A percentile compares a stretch with the other conserved stretches of the same genome.
phyloP scores from a whole-genome alignment of 2,113 vertebrate genomes.

The Cyanoramphus novaezelandiae region DNA sequence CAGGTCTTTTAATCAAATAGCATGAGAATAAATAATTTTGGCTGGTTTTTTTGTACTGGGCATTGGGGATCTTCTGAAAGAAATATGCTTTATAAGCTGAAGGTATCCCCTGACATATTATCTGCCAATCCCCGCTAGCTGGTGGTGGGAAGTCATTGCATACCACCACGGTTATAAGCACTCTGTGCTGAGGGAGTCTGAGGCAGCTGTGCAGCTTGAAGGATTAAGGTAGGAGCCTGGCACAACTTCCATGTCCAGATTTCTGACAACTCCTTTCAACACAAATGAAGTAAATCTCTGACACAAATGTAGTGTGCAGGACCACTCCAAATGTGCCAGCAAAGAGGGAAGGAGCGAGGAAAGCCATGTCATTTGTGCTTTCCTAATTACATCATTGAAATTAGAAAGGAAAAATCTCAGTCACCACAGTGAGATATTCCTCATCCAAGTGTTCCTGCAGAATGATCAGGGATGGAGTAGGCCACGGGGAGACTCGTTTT shows the following conservation, averaged over 20 bases:
- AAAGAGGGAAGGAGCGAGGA: background rate
- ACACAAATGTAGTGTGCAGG: background rate
- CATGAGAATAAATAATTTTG: background rate
- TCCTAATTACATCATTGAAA: constrained; percentile 6
- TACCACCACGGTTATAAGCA: background rate
- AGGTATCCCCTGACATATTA: background rate
- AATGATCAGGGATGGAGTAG: background rate
- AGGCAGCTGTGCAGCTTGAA: constrained; percentile 47
- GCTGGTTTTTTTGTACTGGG: background rate
- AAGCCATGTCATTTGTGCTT: background rate
- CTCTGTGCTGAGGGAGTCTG: background rate
- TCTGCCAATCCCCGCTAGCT: background rate
- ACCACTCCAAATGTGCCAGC: constrained; percentile 13
- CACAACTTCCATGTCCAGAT: constrained; percentile 13
- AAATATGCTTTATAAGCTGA: background rate
- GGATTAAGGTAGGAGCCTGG: constrained; percentile 49
- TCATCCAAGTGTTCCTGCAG: background rate
- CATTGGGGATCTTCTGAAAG: background rate
- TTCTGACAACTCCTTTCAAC: constrained; percentile 53
- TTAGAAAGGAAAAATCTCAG: constrained; percentile 21
- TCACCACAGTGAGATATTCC: background rate
- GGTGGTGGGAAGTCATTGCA: background rate
- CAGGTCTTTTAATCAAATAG: background rate
- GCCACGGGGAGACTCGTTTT: background rate
- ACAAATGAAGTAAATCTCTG: constrained; percentile 44